Evolutionary conservation across 2,797 vertebrate species (phyloP), one percentile per base, ranked within the genome.

Genomic region (Leptoclinus maculatus): DNA sequence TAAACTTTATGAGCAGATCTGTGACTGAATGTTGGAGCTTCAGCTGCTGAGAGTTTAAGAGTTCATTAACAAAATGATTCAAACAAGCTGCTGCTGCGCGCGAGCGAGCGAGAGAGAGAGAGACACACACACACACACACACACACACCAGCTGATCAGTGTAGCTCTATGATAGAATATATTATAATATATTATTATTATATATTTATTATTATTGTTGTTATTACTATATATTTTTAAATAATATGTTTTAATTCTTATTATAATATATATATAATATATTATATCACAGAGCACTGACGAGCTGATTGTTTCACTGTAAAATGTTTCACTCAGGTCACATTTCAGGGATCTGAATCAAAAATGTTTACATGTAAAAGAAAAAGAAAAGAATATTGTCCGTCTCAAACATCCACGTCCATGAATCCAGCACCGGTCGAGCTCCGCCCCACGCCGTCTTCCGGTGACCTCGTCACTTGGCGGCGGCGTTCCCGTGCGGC

Each of bases 401-500:
- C 3, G 21, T 23, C 9, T 51, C 7, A 9, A 49, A n/a, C 43
- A 49, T 8, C 47, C 8, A n/a, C 43, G 9, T 8, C 47, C 8
- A 36, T 36, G 5, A 10, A 36, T 36, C 29, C 32, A 32, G 32
- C 32, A 36, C 9, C 36, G 7, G 36, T 36, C 2, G 36, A 45
- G 43, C 16, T 45, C 43, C 43, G 43, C 2, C 16, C 41, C 41
- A 6, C 2, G 16, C 43, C 7, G 36, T 9, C 0, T 34, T 23
- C 49, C 12, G 0, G 25, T 11, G 38, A 21, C 14, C 0, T 29
- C 0, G 2, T 98, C 49, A 99, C 83, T 99, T 99, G 43, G 97
- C 88, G 23, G 95, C 78, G 0, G 97, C 66, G 80, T 95, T 97
- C 51, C 96, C 96, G 8, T 95, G 94, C 0, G 90, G 82, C 1